Conservation (phyloP, 2,888 invertebrate genomes). For the Hyles lineata region DNA sequence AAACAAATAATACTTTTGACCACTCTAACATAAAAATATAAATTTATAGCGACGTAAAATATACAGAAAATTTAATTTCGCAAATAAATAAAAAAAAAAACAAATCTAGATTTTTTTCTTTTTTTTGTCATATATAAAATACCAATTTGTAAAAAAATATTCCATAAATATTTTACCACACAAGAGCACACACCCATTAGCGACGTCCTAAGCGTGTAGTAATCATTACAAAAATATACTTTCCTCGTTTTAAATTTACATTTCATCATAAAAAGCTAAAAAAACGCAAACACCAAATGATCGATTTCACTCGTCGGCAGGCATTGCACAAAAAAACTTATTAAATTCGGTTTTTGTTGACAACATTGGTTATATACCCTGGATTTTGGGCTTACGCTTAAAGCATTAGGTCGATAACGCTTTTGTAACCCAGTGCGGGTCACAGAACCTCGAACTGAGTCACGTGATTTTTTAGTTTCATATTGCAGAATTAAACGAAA, state of each 20-base stretch:
- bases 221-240: conserved; percentile 26
- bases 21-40: no score
- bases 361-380: conserved; percentile 11
- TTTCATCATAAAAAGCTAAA: not conserved
- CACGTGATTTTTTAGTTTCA: not conserved
- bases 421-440: not conserved
- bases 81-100: no score
- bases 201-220: conserved; percentile 19
- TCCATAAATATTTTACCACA: not conserved
- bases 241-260: conserved; percentile 9
- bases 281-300: not conserved
- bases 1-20: not conserved
- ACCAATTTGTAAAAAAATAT: not conserved
- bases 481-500: not conserved
- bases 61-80: no score
- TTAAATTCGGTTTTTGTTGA: conserved; percentile 24
- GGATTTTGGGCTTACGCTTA: conserved; percentile 16
- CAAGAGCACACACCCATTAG: conserved; percentile 17
- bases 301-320: not conserved
- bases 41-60: no score
- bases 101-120: no score
- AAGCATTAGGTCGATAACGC: not conserved
- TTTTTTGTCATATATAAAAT: not conserved
- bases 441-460: not conserved
- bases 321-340: conserved; percentile 13